Evolutionary conservation across 2,797 vertebrate genomes (phyloP).

Genomic region (Vireo griseus): DNA sequence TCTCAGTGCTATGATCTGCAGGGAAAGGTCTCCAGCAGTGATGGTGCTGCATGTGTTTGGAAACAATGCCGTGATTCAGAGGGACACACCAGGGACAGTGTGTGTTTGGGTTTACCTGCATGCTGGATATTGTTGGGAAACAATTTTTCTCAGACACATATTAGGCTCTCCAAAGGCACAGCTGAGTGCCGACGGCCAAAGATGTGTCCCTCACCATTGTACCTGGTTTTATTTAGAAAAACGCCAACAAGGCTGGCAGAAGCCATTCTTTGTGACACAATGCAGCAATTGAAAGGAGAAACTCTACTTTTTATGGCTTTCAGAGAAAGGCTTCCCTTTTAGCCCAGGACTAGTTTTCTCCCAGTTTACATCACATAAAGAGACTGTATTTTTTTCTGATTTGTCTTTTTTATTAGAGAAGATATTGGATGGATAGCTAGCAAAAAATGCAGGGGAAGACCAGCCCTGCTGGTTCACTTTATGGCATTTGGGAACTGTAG

Average conservation of each 20-base stretch:
- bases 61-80: accelerated
- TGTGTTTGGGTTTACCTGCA: neutral
- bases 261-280: neutral
- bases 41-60: neutral
- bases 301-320: neutral
- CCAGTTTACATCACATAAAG: constrained; percentile 7
- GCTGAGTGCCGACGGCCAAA: neutral
- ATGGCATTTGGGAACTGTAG: neutral
- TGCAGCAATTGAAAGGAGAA: neutral
- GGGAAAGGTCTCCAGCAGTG: neutral
- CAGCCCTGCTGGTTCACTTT: neutral
- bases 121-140: neutral
- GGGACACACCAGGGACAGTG: neutral
- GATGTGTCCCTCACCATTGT: neutral
- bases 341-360: constrained; percentile 20
- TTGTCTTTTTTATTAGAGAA: constrained; percentile 29
- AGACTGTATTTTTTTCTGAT: constrained; percentile 15
- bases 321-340: neutral
- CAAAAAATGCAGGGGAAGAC: neutral
- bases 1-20: neutral
- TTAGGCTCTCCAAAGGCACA: neutral
- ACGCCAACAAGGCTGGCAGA: neutral
- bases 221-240: neutral
- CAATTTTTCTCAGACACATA: neutral
- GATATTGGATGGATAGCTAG: neutral